These are phyloP conservation scores for Bactericera cockerelli DNA, from an alignment of 1,140 invertebrate genomes.

Conservation along the genomic window DNA sequence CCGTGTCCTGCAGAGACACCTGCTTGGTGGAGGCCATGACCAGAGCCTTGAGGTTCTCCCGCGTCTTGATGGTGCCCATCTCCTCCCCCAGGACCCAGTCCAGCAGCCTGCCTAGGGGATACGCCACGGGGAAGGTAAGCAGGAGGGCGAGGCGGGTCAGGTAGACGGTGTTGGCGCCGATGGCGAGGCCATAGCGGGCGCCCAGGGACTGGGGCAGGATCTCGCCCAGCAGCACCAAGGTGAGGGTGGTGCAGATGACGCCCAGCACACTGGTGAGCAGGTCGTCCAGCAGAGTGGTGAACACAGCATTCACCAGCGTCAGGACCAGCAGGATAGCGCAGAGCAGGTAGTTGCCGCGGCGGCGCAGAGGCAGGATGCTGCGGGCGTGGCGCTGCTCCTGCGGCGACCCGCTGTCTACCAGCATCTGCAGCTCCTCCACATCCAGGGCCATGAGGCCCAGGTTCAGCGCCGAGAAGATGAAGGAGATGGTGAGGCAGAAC, in stretches of 20 bases:
- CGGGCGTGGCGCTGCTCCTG: constrained; percentile 31
- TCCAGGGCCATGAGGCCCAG: constrained; percentile 46
- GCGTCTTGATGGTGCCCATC: constrained; percentile 43
- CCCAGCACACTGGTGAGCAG: constrained; percentile 31
- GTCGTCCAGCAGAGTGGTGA: constrained; percentile 44
- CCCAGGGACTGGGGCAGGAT: constrained; percentile 45
- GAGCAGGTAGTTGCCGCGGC: constrained; percentile 42
- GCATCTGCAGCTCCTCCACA: constrained; percentile 37
- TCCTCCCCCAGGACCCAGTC: constrained; percentile 39
- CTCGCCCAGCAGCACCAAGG: constrained; percentile 47
- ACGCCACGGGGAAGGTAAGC: constrained; percentile 43
- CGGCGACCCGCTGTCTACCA: constrained; percentile 28
- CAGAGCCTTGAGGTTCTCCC: constrained; percentile 44
- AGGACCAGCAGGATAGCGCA: constrained; percentile 38
- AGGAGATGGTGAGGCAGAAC: constrained; percentile 33
- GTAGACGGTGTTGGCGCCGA: constrained; percentile 42
- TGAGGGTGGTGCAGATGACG: constrained; percentile 31
- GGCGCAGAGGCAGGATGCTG: constrained; percentile 34
- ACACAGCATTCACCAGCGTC: constrained; percentile 40
- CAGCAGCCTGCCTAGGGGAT: constrained; percentile 40
- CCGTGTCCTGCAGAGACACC: constrained; percentile 31
- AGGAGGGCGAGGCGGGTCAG: constrained; percentile 45
- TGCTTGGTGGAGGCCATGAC: constrained; percentile 23
- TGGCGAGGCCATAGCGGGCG: constrained; percentile 40
- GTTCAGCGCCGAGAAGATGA: constrained; percentile 42